Conservation (phyloP, 1,140 invertebrate genomes). For the Andricus grossulariae region DNA sequence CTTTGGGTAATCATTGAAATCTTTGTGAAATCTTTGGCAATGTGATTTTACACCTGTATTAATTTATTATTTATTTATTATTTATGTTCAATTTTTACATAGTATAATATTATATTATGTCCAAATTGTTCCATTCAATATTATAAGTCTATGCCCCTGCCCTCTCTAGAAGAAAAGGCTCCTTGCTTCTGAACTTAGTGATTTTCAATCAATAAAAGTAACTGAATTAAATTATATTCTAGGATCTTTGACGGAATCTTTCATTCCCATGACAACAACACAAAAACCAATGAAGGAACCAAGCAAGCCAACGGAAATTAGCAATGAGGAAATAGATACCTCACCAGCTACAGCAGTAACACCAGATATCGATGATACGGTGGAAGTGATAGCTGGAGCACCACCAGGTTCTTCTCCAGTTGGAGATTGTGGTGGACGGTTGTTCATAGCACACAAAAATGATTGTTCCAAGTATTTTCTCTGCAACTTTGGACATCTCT, state of each 20-base stretch:
- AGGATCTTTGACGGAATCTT: conserved; percentile 4
- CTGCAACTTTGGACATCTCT: conserved; percentile 84
- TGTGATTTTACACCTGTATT: too few species aligned
- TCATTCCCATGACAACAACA: background rate
- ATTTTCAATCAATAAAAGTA: too few species aligned
- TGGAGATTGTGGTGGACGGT: conserved; percentile 77
- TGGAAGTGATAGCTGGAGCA: conserved; percentile 62
- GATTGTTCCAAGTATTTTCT: conserved; percentile 89
- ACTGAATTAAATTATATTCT: background rate
- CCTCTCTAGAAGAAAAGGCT: too few species aligned
- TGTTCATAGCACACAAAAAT: conserved; percentile 79
- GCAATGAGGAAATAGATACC: background rate
- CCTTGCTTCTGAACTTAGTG: too few species aligned
- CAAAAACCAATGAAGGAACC: background rate
- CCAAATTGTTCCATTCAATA: too few species aligned
- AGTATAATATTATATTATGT: too few species aligned
- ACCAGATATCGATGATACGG: conserved; percentile 62
- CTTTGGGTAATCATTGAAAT: too few species aligned
- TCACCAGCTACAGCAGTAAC: conserved; percentile 32
- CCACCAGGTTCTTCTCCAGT: conserved; percentile 48
- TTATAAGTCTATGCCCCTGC: too few species aligned
- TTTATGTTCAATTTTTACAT: too few species aligned
- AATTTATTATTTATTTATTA: too few species aligned
- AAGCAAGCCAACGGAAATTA: background rate
- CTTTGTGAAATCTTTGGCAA: too few species aligned